Evolutionary conservation across 2,797 vertebrate species (phyloP).

Genomic region (Cyprinodon diabolis): DNA sequence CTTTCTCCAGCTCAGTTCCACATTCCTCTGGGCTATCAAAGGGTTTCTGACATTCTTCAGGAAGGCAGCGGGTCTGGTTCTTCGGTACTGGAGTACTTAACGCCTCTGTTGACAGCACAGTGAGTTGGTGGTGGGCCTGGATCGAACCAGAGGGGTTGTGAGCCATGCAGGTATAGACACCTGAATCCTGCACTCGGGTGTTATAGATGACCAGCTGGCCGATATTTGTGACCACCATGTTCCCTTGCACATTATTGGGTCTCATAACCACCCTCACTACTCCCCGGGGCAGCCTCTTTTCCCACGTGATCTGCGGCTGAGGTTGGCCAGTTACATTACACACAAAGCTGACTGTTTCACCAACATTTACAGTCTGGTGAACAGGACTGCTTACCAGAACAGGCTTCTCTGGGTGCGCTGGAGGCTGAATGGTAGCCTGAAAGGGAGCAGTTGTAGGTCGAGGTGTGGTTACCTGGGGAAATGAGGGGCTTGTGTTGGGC

Average conservation of each 20-base stretch:
- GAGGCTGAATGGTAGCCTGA: conserved; percentile 78
- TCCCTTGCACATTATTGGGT: conserved; percentile 91
- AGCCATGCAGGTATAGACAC: conserved; percentile 92
- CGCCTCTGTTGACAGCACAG: conserved; percentile 80
- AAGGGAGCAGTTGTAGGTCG: conserved; percentile 85
- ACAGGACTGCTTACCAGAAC: conserved; percentile 81
- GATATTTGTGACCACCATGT: conserved; percentile 95
- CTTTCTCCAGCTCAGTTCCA: conserved; percentile 84
- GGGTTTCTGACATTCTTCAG: conserved; percentile 86
- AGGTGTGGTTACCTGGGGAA: conserved; percentile 85
- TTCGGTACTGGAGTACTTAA: conserved; percentile 65
- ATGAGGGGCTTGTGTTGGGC: conserved; percentile 89
- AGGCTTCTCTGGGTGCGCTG: conserved; percentile 78
- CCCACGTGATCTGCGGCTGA: conserved; percentile 91
- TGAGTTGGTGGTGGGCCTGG: conserved; percentile 85
- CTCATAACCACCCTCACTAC: conserved; percentile 86
- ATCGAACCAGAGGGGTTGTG: conserved; percentile 86
- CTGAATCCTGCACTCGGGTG: conserved; percentile 87
- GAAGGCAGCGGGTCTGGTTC: conserved; percentile 82
- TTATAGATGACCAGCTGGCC: conserved; percentile 97
- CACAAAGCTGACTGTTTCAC: conserved; percentile 94
- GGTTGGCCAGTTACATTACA: conserved; percentile 89
- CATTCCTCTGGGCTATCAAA: conserved; percentile 84
- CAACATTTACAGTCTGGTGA: conserved; percentile 85
- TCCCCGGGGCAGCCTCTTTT: conserved; percentile 86